Evolutionary conservation across 2,888 invertebrate genomes (phyloP).

Genomic region (Elysia crispata): DNA sequence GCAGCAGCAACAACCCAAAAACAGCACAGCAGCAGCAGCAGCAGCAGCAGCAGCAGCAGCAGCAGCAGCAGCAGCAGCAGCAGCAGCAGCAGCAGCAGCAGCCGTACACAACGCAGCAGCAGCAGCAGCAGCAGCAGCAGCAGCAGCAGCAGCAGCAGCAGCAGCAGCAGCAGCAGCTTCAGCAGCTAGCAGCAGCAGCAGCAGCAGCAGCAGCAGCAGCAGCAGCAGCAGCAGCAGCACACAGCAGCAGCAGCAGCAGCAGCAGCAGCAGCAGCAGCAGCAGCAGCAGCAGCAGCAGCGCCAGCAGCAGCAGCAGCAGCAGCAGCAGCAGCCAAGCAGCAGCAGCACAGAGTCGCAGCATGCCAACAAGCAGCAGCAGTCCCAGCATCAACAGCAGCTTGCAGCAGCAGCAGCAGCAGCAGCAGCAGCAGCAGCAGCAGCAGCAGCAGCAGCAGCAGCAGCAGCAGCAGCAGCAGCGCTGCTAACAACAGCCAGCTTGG

Average conservation of each 20-base stretch:
- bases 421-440: not conserved
- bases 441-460: not conserved
- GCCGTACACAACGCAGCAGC: no score
- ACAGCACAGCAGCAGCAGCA: no score
- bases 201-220: slow-evolving; percentile 11
- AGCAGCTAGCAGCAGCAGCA: no score
- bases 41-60: not conserved
- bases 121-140: not conserved
- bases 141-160: not conserved
- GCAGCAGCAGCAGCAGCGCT: not conserved
- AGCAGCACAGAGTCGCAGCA: not conserved
- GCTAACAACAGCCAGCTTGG: not conserved
- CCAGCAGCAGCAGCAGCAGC: not conserved
- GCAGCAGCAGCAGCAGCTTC: no score
- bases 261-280: not conserved
- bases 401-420: slow-evolving; percentile 10
- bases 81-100: slow-evolving; percentile 3
- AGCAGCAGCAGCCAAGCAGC: no score
- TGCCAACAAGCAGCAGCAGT: not conserved
- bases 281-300: not conserved
- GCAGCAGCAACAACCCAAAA: not conserved
- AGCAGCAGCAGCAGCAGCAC: slow-evolving; percentile 11
- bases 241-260: no score
- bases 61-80: no score
- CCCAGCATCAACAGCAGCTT: not conserved